Evolutionary conservation across 2,113 vertebrate species (phyloP).

Genomic region (Sinosuthora webbiana): DNA sequence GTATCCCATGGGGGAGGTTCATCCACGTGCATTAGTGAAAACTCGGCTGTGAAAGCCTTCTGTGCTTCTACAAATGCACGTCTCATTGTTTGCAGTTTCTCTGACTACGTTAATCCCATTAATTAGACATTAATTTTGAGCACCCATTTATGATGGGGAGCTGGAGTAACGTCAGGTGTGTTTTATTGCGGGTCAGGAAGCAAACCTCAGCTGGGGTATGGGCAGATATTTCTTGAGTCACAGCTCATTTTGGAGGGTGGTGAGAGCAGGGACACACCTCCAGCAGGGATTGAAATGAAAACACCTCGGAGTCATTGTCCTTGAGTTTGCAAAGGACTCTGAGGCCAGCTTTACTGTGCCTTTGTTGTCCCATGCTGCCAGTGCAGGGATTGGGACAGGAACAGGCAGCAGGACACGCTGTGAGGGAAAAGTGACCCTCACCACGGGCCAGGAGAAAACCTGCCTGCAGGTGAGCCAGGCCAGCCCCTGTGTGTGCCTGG

Average conservation of each 20-base stretch:
- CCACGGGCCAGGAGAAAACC: not conserved
- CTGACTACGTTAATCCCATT: rapidly evolving
- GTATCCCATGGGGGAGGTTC: not conserved
- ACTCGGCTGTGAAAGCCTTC: not conserved
- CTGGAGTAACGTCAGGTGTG: rapidly evolving
- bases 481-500: not conserved
- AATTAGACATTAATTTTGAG: not conserved
- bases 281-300: not conserved
- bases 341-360: not conserved
- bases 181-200: not conserved
- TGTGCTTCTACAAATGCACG: not conserved
- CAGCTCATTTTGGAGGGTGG: not conserved
- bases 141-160: not conserved
- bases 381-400: not conserved
- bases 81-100: not conserved
- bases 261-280: not conserved
- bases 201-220: not conserved
- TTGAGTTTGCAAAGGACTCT: not conserved
- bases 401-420: not conserved
- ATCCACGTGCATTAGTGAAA: not conserved
- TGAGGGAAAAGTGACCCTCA: not conserved
- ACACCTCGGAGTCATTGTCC: not conserved
- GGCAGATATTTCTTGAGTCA: not conserved
- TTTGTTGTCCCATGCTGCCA: not conserved
- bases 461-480: not conserved